phyloP scores from a whole-genome alignment of 2,888 invertebrate species.

The Zele albiditarsus region DNA sequence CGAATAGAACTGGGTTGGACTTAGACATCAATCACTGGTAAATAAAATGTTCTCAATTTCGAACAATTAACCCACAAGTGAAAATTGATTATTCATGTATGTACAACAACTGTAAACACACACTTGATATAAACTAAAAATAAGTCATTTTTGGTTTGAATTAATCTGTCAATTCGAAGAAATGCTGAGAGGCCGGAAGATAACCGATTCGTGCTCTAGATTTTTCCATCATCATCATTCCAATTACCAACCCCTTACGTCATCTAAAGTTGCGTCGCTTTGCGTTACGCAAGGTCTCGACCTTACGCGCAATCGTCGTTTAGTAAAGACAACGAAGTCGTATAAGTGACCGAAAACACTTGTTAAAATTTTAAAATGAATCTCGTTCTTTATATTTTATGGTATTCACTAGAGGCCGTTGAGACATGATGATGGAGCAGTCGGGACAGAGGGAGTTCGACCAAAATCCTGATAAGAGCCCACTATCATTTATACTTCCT shows the following conservation, averaged over 20 bases:
- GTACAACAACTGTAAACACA: neutral
- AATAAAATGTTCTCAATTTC: neutral
- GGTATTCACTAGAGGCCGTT: neutral
- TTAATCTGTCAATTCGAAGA: slow-evolving; percentile 12
- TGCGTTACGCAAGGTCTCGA: slow-evolving; percentile 54
- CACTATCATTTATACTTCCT: slow-evolving; percentile 9
- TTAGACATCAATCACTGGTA: slow-evolving; percentile 1
- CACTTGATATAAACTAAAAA: neutral
- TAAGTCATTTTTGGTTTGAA: slow-evolving; percentile 15
- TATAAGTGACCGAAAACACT: neutral
- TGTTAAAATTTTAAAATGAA: slow-evolving; percentile 4
- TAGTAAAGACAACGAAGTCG: slow-evolving; percentile 15
- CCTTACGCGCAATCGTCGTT: slow-evolving; percentile 47
- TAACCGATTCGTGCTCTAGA: slow-evolving; percentile 42
- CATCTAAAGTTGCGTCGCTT: slow-evolving; percentile 40
- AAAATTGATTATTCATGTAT: neutral
- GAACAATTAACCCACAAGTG: neutral
- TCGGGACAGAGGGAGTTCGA: slow-evolving; percentile 8
- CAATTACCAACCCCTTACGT: slow-evolving; percentile 50
- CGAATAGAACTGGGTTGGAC: slow-evolving; percentile 61
- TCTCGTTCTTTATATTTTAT: neutral
- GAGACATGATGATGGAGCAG: slow-evolving; percentile 22
- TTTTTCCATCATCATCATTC: slow-evolving; percentile 43
- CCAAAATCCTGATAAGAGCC: slow-evolving; percentile 34
- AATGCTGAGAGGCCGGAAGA: slow-evolving; percentile 13